Base-by-base conservation (phyloP, 1,140 invertebrate genomes). In the Penaeus chinensis region DNA sequence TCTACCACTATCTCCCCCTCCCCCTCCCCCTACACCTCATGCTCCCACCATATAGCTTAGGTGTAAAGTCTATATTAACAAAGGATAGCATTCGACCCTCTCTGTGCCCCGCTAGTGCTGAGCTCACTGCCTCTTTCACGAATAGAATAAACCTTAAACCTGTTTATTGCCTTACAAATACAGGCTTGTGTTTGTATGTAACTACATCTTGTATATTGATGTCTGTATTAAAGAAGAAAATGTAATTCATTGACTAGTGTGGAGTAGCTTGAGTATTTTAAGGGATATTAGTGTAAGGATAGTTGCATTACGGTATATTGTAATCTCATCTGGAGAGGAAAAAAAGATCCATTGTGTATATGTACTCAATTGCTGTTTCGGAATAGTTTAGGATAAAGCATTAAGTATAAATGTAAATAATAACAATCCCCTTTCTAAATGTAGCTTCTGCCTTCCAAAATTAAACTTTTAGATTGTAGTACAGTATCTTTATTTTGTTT, bases 401-500 rank as follows among this genome's bases (percentile, higher is more conserved):
- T 79, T 79, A 79, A 80, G 24, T 62, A 69, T 85, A 66, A 63
- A 80, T 85, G 84, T 85, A 85, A 79, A 85, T 85, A 85, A 60
- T 69, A 69, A 85, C 32, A 42, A 65, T 77, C 85, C 85, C n/a
- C 47, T 82, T 87, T 82, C 85, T 87, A 82, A 65, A 82, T 87
- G 85, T 87, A 87, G 85, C 85, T 82, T 82, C 63, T 37, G 71
- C 85, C 69, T 87, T 77, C 27, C 69, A 82, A 87, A 80, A 79
- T 79, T 85, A n/a, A 42, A 85, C 37, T 22, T 32, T 66, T 42
- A 78, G 60, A 80, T 24, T n/a, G 69, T 76, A 76, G 71, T 22
- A 27, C 18, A 20, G 76, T 63, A 77, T 42, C 37, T 42, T 42
- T 42, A 42, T 42, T 42, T 42, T 42, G 37, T 42, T 42, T 42